Evolutionary conservation across 2,113 vertebrate genomes (phyloP).

Genomic region (Potamarius usumacintae): DNA sequence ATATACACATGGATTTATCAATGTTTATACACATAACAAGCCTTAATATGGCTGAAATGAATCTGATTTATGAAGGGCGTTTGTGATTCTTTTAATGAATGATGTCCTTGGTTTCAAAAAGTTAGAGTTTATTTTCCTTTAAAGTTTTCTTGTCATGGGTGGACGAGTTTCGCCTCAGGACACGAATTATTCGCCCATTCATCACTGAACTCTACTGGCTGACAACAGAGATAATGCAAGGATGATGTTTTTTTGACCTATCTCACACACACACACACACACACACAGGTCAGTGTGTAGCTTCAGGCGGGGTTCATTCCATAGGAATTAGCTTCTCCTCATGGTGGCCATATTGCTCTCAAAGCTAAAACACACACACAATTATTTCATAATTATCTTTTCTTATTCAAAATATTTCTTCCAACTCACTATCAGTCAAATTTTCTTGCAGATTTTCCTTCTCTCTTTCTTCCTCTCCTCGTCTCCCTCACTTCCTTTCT

Average conservation of each 20-base stretch:
- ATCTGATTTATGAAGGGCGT: no score
- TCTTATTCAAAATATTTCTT: neutral
- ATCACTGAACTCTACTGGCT: neutral
- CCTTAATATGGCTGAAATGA: no score
- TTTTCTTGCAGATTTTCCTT: neutral
- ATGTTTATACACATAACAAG: neutral
- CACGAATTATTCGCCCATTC: slow-evolving; percentile 22
- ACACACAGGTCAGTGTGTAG: slow-evolving; percentile 59
- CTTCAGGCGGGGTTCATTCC: slow-evolving; percentile 55
- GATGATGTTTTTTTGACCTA: slow-evolving; percentile 19
- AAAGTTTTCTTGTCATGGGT: neutral
- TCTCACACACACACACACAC: neutral
- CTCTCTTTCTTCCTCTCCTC: neutral
- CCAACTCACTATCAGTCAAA: neutral
- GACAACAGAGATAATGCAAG: slow-evolving; percentile 13
- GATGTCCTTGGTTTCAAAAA: neutral
- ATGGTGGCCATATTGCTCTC: slow-evolving; percentile 70
- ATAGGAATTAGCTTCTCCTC: slow-evolving; percentile 72
- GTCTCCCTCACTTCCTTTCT: neutral
- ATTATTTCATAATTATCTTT: neutral
- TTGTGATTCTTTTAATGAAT: neutral
- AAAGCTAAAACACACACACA: slow-evolving; percentile 55
- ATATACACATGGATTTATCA: neutral
- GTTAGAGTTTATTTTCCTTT: neutral
- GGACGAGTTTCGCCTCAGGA: slow-evolving; percentile 9